Percentiles rank a stretch among this genome's conserved stretches.
Evolutionary conservation across 2,888 invertebrate species (phyloP).

Genomic region (Elegia similella): DNA sequence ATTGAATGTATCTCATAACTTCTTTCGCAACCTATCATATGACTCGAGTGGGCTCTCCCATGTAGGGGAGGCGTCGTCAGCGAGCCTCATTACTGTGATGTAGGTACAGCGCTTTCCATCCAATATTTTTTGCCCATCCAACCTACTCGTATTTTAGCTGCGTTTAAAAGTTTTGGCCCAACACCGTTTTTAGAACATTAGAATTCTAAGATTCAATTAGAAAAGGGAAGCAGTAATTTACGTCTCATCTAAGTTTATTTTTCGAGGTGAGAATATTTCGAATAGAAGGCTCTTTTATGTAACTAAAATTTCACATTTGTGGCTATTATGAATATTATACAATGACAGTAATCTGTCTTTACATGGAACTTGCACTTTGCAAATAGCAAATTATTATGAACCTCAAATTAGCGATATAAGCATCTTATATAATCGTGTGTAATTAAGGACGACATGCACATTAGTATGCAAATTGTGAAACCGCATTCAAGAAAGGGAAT

Average conservation of each 20-base stretch:
- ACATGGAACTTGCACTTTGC: not conserved
- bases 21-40: not conserved
- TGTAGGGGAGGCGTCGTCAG: not conserved
- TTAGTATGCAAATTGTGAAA: not conserved
- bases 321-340: no score
- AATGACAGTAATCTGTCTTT: no score
- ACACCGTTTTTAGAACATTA: not conserved
- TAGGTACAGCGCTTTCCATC: not conserved
- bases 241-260: no score
- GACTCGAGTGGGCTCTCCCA: not conserved
- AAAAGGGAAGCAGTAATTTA: not conserved
- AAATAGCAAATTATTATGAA: not conserved
- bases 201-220: not conserved
- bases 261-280: no score
- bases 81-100: constrained; percentile 11
- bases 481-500: not conserved
- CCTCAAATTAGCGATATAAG: not conserved
- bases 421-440: not conserved
- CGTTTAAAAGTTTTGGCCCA: not conserved
- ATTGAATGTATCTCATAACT: not conserved
- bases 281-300: no score
- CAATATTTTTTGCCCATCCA: not conserved
- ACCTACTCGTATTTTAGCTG: not conserved
- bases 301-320: no score
- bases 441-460: not conserved